Evolutionary conservation across 2,888 invertebrate genomes (phyloP), one percentile per base, ranked within the genome.

Genomic region (Eurytoma californica): DNA sequence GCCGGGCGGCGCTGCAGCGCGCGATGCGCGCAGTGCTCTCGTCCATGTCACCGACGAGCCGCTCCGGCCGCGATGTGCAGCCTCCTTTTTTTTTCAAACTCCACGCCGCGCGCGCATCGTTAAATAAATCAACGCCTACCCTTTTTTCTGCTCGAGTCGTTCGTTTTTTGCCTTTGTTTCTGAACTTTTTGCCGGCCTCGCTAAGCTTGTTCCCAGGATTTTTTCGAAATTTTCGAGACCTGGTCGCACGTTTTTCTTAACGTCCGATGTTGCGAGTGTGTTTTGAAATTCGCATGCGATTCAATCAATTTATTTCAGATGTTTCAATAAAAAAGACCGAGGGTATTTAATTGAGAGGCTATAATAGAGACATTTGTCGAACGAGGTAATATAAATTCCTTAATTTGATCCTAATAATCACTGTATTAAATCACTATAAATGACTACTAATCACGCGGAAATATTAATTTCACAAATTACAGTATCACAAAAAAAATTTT

Each of bases 91-190:
- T 80, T 67, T 66, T 9, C 9, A 9, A 7, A 9, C 39, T 9
- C 9, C 39, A 1, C 39, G 24, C 24, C 24, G 24, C 39, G 7
- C 39, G 58, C 63, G 47, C 78, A 79, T 81, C 78, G 81, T 81
- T 79, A 81, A 81, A 81, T 81, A 81, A 79, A 80, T 80, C 80
- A 77, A 57, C 39, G 61, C 69, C 55, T 28, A 57, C 47, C 51
- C 14, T 20, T n/a, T 39, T 61, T 68, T 60, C 57, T 47, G 58
- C 16, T 67, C 16, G 39, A 9, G 9, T 39, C 39, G 39, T 39
- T 39, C 39, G 39, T 9, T 39, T 24, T 39, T 39, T 39, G 39
- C 39, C 39, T 39, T 39, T 39, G 39, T 39, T 39, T 39, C 39
- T 39, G 39, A 9, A 30, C 47, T 53, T 47, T 49, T 28, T 57